Conservation (phyloP, 2,797 vertebrate genomes). For the Okamejei kenojei region DNA sequence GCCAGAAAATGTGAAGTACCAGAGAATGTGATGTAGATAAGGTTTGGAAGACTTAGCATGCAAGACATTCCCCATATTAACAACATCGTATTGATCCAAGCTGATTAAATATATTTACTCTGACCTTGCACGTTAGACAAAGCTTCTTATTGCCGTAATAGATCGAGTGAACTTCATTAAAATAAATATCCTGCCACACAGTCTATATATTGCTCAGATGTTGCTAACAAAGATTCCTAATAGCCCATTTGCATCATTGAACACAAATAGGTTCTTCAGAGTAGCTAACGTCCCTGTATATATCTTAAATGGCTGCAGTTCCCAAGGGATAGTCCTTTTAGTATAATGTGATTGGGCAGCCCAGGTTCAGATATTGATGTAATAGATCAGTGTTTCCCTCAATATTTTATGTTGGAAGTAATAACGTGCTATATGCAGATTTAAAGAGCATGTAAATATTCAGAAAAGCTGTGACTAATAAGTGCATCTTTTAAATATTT, state of each 20-base stretch:
- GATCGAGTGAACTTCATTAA: conserved; percentile 33
- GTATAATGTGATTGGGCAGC: neutral
- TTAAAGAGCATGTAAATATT: neutral
- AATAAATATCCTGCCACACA: conserved; percentile 8
- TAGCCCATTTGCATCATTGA: conserved; percentile 10
- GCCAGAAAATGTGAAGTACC: neutral
- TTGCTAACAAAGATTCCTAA: conserved; percentile 1
- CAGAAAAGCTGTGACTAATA: neutral
- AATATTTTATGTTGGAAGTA: neutral
- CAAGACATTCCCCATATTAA: conserved; percentile 13
- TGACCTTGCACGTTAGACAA: conserved; percentile 29
- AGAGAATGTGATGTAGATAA: neutral
- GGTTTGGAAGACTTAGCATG: neutral
- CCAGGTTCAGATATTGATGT: neutral
- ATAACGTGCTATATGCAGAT: neutral
- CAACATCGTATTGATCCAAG: conserved; percentile 28
- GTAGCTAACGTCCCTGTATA: neutral
- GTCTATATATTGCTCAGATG: conserved; percentile 23
- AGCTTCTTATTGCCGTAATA: conserved; percentile 23
- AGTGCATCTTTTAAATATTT: too few relatives aligned
- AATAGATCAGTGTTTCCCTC: neutral
- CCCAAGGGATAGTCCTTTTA: neutral
- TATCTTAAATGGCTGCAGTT: neutral
- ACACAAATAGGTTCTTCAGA: conserved; percentile 13
- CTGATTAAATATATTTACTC: conserved; percentile 29